Evolutionary conservation across 2,797 vertebrate species (phyloP).

Genomic region (Craterocephalus amniculus): DNA sequence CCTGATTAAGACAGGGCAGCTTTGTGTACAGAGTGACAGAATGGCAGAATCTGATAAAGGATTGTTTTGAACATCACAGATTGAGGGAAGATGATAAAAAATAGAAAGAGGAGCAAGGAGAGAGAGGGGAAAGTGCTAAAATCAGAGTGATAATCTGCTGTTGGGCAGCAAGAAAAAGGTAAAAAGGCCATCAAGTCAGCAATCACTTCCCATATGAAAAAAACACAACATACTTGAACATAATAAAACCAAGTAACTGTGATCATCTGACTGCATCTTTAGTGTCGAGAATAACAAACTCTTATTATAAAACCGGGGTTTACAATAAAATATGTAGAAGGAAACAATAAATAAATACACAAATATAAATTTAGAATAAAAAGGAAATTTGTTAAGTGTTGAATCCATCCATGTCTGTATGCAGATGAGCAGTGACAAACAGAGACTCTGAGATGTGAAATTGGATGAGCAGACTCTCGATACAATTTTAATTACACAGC

Average conservation of each 20-base stretch:
- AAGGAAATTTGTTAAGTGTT: not conserved
- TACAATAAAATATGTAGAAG: fast-evolving
- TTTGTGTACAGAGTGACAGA: conserved; percentile 61
- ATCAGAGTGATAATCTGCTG: conserved; percentile 32
- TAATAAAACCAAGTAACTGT: not conserved
- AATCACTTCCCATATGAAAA: no score
- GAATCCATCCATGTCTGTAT: not conserved
- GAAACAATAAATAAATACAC: not conserved
- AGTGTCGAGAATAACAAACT: not conserved
- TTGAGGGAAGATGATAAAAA: conserved; percentile 39
- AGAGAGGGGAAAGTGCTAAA: conserved; percentile 29
- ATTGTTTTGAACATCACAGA: conserved; percentile 38
- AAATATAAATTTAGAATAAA: not conserved
- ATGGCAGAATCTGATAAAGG: conserved; percentile 49
- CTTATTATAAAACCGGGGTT: no score
- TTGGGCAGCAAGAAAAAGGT: not conserved
- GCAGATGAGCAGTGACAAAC: not conserved
- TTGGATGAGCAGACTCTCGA: conserved; percentile 18
- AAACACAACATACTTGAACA: no score
- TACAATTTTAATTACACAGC: conserved; percentile 36
- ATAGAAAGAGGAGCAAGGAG: conserved; percentile 20
- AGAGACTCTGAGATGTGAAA: conserved; percentile 16
- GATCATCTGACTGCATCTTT: not conserved
- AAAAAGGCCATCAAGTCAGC: not conserved
- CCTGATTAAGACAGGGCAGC: conserved; percentile 54